phyloP scores from a whole-genome alignment of 1,140 invertebrate species.

The Drosophila nannoptera region DNA sequence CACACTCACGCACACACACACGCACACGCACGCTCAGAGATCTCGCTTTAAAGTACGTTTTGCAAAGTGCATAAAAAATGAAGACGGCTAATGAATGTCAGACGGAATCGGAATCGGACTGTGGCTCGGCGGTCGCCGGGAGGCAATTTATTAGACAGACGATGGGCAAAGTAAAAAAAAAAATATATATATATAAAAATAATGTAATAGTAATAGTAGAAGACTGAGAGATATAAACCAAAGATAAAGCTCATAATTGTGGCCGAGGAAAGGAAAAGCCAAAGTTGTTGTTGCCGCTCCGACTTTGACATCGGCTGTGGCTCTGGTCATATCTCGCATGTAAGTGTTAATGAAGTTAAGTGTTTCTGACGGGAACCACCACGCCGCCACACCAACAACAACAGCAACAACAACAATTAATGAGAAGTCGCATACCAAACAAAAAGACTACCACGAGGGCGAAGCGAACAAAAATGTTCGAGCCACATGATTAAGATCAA shows the following conservation, averaged over 20 bases:
- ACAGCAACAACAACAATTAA: conserved; percentile 66
- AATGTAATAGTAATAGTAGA: conserved; percentile 15
- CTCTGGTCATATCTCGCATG: conserved; percentile 63
- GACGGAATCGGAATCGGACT: conserved; percentile 27
- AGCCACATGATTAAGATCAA: conserved; percentile 65
- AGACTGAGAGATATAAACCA: conserved; percentile 58
- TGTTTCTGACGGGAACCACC: conserved; percentile 71
- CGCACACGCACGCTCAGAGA: background rate
- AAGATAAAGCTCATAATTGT: conserved; percentile 77
- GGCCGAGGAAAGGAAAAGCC: conserved; percentile 59
- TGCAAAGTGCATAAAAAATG: conserved; percentile 45
- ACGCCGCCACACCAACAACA: conserved; percentile 30
- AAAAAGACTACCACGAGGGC: conserved; percentile 27
- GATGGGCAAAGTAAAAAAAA: conserved; percentile 53
- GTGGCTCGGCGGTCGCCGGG: conserved; percentile 10
- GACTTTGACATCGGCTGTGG: background rate
- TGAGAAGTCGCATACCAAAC: conserved; percentile 67
- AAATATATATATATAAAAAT: background rate
- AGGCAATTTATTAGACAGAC: conserved; percentile 66
- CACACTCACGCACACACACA: conserved; percentile 3
- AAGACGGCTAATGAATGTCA: conserved; percentile 52
- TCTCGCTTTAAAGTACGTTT: conserved; percentile 13
- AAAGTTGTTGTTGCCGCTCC: conserved; percentile 30
- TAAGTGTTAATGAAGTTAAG: conserved; percentile 78
- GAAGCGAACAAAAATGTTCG: conserved; percentile 54